Percentiles rank a stretch among this genome's conserved stretches.
These are phyloP conservation scores for Amphiprion ocellaris DNA, from an alignment of 2,113 vertebrate genomes.

Conservation along the genomic window DNA sequence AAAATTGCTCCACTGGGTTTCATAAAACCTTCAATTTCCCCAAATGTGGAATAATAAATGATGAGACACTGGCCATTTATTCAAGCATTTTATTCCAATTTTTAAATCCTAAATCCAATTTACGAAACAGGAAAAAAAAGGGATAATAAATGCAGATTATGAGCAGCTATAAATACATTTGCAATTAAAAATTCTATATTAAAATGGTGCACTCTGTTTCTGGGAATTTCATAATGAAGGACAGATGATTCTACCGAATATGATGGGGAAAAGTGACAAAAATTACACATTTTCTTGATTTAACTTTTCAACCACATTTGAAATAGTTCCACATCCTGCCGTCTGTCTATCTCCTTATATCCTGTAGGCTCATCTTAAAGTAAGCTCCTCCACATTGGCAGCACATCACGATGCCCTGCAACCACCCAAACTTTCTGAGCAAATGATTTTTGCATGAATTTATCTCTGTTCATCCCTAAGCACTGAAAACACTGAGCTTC, in stretches of 20 bases:
- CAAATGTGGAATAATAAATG: not conserved
- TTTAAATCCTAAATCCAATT: not conserved
- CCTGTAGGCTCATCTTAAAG: no score
- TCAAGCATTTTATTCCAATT: not conserved
- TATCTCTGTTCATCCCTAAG: slow-evolving; percentile 25
- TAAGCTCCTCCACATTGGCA: not conserved
- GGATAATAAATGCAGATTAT: not conserved
- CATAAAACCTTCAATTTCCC: not conserved
- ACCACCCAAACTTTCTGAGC: slow-evolving; percentile 2
- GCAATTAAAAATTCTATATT: not conserved
- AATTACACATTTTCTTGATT: not conserved
- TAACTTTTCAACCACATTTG: not conserved
- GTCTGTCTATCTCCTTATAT: no score
- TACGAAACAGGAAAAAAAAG: not conserved
- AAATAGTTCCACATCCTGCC: no score
- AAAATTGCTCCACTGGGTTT: not conserved
- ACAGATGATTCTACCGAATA: not conserved
- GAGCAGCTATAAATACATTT: slow-evolving; percentile 1
- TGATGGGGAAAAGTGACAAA: not conserved
- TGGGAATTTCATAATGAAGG: not conserved
- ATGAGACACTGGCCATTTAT: not conserved
- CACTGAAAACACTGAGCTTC: slow-evolving; percentile 34
- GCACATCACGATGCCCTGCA: not conserved
- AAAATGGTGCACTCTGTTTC: not conserved
- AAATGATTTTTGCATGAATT: slow-evolving; percentile 38